Evolutionary conservation across 2,888 invertebrate genomes (phyloP).

Genomic region (Melieria crassipennis): DNA sequence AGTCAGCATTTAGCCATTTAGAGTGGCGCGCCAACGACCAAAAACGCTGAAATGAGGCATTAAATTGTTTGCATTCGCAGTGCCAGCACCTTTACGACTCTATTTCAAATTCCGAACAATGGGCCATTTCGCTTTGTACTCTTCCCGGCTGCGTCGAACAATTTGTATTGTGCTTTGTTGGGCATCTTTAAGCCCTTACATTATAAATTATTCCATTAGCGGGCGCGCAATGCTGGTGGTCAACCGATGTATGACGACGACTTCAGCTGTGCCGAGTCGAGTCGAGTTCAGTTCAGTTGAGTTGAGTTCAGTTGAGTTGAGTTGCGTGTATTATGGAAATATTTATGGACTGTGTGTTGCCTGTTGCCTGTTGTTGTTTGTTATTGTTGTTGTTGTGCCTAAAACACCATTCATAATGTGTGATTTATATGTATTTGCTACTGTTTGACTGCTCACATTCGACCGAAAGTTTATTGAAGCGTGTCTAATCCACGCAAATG

Average conservation of each 20-base stretch:
- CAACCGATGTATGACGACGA: neutral
- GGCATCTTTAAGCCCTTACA: slow-evolving; percentile 29
- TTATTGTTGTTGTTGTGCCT: slow-evolving; percentile 17
- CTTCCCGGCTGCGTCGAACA: neutral
- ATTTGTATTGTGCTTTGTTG: slow-evolving; percentile 23
- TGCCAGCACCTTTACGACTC: slow-evolving; percentile 32
- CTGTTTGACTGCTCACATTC: too few relatives aligned
- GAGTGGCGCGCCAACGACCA: neutral
- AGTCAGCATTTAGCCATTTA: neutral
- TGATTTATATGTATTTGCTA: too few relatives aligned
- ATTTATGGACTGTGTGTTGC: slow-evolving; percentile 1
- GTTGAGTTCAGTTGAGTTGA: too few relatives aligned
- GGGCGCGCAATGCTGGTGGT: slow-evolving; percentile 35
- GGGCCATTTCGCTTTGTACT: neutral
- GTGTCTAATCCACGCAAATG: too few relatives aligned
- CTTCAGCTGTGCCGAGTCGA: too few relatives aligned
- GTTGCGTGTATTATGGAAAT: neutral
- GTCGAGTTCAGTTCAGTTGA: too few relatives aligned
- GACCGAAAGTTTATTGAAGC: too few relatives aligned
- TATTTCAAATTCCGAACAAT: slow-evolving; percentile 27
- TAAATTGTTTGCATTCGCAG: slow-evolving; percentile 22
- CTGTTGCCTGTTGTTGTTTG: neutral
- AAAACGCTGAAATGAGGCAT: slow-evolving; percentile 21
- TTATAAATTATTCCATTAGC: slow-evolving; percentile 36
- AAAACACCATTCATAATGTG: too few relatives aligned